Percentiles rank a stretch among this genome's conserved stretches.
Evolutionary conservation across 2,797 vertebrate species (phyloP).

Genomic region (Hylomyscus alleni): DNA sequence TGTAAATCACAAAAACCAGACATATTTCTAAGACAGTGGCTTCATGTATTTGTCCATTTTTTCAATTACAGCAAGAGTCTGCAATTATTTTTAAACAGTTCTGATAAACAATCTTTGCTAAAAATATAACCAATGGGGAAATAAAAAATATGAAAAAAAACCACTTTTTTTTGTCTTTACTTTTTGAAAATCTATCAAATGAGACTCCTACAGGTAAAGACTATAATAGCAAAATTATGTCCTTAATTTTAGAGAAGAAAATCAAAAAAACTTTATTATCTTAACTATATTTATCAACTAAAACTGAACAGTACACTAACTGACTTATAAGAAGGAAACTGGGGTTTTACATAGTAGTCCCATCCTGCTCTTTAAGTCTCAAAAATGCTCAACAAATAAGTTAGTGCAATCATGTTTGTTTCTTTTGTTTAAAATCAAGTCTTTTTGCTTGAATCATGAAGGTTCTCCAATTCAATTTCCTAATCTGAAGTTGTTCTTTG

Average conservation of each 20-base stretch:
- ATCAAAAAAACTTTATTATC: not conserved
- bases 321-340: not conserved
- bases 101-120: not conserved
- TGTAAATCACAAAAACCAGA: not conserved
- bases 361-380: not conserved
- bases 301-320: not conserved
- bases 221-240: not conserved
- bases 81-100: not conserved
- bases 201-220: not conserved
- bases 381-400: constrained; percentile 14
- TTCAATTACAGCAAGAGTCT: not conserved
- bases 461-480: constrained; percentile 13
- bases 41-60: not conserved
- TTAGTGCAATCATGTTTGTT: not conserved
- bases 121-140: not conserved
- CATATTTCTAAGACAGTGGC: not conserved
- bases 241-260: not conserved
- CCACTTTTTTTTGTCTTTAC: not conserved
- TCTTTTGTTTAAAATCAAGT: constrained; percentile 55
- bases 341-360: not conserved
- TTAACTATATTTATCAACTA: not conserved
- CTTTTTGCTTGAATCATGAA: constrained; percentile 40
- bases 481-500: constrained; percentile 23
- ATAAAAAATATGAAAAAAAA: not conserved
- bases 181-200: not conserved